Base-by-base conservation (phyloP, 2,797 vertebrate genomes). In the Falco novaeseelandiae region DNA sequence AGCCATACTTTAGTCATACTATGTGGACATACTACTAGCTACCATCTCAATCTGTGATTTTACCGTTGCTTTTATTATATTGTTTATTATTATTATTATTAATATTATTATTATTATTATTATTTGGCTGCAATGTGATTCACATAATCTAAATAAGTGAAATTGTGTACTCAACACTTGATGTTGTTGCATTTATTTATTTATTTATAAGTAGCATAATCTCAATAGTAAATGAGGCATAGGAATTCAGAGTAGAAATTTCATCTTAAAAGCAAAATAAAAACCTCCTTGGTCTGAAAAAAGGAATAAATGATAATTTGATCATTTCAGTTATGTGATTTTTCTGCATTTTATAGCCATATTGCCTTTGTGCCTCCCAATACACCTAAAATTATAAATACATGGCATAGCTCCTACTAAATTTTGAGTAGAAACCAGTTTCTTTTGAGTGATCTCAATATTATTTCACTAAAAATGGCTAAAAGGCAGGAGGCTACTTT, bases 361-460 rank as follows among this genome's bases (percentile, higher is more conserved):
- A 91, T 97, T 97, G 96, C 96, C 97, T 97, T 95, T 91, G 85
- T 97, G 96, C 96, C 97, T 98, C 97, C 94, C 69, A 91, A 27
- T 58, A 42, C 93, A 93, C 38, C 51, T 86, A 84, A 87, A 97
- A 93, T 72, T 76, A 86, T 36, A 97, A 94, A 91, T 93, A 85
- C 81, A 63, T 70, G 78, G 95, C 91, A 81, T 95, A 96, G 83
- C 48, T 91, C 65, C 46, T 93, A 42, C 83, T 93, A 83, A 96
- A 96, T 89, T 93, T 30, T 76, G 83, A 90, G 65, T 62, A 89
- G 83, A 93, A 91, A 90, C 88, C 58, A 34, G 51, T 76, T 83
- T 80, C 70, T 90, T 96, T 95, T 67, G 84, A 92, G 91, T 80
- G 5, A 85, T 91, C 80, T 87, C 59, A 82, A 76, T 90, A 69